A percentile compares a stretch with the other conserved stretches of the same genome.
Evolutionary conservation across 2,113 vertebrate genomes (phyloP).

Genomic region (Lasiurus borealis): DNA sequence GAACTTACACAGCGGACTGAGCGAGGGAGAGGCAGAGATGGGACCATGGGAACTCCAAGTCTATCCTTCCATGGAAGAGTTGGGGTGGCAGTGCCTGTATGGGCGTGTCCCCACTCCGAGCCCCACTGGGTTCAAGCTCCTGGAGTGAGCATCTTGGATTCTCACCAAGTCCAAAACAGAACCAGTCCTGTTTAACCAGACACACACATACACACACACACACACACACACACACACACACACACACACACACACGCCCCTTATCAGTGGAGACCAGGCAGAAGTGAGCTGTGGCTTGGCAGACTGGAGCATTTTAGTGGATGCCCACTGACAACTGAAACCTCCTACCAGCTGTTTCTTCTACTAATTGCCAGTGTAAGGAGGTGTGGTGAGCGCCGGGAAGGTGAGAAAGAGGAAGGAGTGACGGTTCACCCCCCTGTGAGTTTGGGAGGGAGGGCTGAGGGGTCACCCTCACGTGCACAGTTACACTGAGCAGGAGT

Average conservation of each 20-base stretch:
- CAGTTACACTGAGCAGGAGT: rapidly evolving
- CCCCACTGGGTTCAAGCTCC: rapidly evolving
- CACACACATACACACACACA: too few relatives aligned
- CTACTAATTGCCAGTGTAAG: background rate
- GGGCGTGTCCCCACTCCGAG: rapidly evolving
- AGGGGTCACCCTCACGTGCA: background rate
- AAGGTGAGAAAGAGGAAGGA: rapidly evolving
- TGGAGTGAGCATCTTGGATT: background rate
- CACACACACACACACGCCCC: background rate
- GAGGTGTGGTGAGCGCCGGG: background rate
- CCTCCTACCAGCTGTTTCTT: conserved; percentile 64
- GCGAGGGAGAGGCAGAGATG: background rate
- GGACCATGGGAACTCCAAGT: rapidly evolving
- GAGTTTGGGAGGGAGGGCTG: too few relatives aligned
- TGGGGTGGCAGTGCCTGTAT: rapidly evolving
- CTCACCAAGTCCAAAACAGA: background rate
- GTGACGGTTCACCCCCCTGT: background rate
- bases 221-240: background rate
- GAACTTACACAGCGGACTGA: too few relatives aligned
- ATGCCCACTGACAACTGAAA: background rate
- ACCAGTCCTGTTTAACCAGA: background rate
- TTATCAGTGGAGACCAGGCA: background rate
- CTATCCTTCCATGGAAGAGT: rapidly evolving
- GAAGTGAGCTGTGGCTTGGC: conserved; percentile 59
- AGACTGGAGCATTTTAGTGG: background rate